Evolutionary conservation across 2,113 vertebrate species (phyloP).

Genomic region (Varanus salvator): DNA sequence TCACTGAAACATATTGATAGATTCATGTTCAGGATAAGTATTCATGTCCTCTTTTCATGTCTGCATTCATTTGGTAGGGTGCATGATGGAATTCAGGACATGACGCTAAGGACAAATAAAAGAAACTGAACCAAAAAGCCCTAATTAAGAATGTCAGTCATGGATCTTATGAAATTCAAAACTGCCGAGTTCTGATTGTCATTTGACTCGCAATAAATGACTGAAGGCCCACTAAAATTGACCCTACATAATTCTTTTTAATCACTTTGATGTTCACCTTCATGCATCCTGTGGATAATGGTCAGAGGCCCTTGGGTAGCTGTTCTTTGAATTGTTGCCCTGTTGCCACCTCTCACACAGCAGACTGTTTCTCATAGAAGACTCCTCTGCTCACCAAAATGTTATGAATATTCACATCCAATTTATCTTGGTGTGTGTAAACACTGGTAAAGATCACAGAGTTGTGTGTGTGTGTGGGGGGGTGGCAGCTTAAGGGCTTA

Average conservation of each 20-base stretch:
- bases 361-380: neutral
- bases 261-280: slow-evolving; percentile 9
- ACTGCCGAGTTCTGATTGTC: slow-evolving; percentile 72
- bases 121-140: slow-evolving; percentile 65
- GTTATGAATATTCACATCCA: neutral
- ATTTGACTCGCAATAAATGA: slow-evolving; percentile 69
- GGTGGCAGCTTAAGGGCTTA: no score
- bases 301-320: neutral
- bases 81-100: slow-evolving; percentile 72
- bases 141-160: slow-evolving; percentile 80
- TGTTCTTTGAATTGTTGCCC: neutral
- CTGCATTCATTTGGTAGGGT: slow-evolving; percentile 68
- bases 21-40: slow-evolving; percentile 71
- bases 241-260: slow-evolving; percentile 44
- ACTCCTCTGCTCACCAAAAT: neutral
- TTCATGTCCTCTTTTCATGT: slow-evolving; percentile 71
- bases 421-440: neutral
- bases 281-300: neutral
- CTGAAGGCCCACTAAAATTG: slow-evolving; percentile 58
- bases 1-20: slow-evolving; percentile 61
- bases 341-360: slow-evolving; percentile 19
- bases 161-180: slow-evolving; percentile 77
- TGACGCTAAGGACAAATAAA: slow-evolving; percentile 68
- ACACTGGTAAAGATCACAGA: neutral
- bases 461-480: neutral